Conservation (phyloP, 2,113 vertebrate genomes). For the Hippocampus abdominalis region DNA sequence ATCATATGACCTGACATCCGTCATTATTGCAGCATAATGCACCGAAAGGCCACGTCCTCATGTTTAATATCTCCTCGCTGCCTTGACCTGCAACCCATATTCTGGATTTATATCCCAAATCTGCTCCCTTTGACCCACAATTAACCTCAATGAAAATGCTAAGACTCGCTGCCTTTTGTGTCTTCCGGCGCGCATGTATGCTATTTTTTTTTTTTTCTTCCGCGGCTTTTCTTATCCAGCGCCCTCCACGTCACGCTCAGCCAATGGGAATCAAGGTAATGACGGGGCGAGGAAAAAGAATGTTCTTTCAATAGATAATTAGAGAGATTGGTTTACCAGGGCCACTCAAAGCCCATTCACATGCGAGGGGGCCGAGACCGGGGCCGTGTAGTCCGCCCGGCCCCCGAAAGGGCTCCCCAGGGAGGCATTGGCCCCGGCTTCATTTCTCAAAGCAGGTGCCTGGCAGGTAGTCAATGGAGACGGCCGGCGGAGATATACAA, state of each 20-base stretch:
- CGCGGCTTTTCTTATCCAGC: conserved; percentile 45
- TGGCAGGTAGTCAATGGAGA: conserved; percentile 94
- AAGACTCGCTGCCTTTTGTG: conserved; percentile 47
- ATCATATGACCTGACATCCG: conserved; percentile 19
- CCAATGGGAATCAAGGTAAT: conserved; percentile 83
- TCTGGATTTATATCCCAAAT: conserved; percentile 63
- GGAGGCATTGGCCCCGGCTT: conserved; percentile 82
- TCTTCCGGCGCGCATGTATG: conserved; percentile 25
- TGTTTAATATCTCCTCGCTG: conserved; percentile 60
- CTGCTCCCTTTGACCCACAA: conserved; percentile 59
- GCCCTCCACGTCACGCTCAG: conserved; percentile 74
- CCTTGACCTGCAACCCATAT: conserved; percentile 51
- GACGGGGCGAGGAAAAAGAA: conserved; percentile 74
- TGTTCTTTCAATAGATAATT: conserved; percentile 86
- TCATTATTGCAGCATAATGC: conserved; percentile 27
- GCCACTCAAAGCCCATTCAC: conserved; percentile 75
- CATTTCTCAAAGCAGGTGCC: conserved; percentile 89
- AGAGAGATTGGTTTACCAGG: conserved; percentile 88
- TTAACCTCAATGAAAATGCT: conserved; percentile 65
- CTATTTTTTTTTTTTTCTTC: conserved; percentile 51
- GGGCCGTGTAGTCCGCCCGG: conserved; percentile 69
- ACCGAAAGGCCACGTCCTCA: conserved; percentile 52
- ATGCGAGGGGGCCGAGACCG: conserved; percentile 58
- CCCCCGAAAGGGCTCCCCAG: conserved; percentile 75
- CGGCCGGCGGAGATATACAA: conserved; percentile 72